These are phyloP conservation scores for Diachasma alloeum DNA, from an alignment of 1,140 invertebrate species.

Conservation along the genomic window DNA sequence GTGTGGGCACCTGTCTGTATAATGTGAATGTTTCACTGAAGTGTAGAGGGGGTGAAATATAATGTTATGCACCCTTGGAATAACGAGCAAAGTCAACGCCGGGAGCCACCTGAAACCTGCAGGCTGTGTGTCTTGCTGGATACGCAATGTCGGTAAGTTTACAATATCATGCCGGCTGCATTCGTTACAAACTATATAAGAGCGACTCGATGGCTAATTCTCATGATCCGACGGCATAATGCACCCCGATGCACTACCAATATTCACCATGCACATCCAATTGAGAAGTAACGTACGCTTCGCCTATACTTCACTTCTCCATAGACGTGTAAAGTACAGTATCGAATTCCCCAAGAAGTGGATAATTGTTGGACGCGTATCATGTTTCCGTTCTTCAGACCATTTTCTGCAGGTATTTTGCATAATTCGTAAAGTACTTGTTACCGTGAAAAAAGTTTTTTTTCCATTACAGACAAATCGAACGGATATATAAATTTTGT, in stretches of 20 bases:
- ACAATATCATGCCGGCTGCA: constrained; percentile 29
- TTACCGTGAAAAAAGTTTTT: neutral
- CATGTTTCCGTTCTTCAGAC: neutral
- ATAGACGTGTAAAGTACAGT: neutral
- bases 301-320: neutral
- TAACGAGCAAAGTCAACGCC: constrained; percentile 34
- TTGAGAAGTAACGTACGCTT: neutral
- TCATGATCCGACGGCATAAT: constrained; percentile 32
- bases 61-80: constrained; percentile 57
- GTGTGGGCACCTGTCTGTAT: constrained; percentile 47
- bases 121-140: constrained; percentile 19
- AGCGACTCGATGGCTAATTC: constrained; percentile 38
- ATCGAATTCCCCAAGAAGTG: neutral
- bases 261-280: neutral
- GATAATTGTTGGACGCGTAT: neutral
- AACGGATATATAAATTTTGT: neutral
- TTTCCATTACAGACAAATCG: neutral
- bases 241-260: neutral
- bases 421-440: neutral
- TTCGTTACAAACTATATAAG: constrained; percentile 32
- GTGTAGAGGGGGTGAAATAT: constrained; percentile 42
- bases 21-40: constrained; percentile 45
- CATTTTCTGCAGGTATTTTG: neutral
- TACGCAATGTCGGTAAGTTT: constrained; percentile 14
- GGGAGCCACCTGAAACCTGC: constrained; percentile 41